Percentiles rank a stretch among this genome's conserved stretches.
Conservation (phyloP, 2,888 invertebrate species). For the Andrena flavipes region DNA sequence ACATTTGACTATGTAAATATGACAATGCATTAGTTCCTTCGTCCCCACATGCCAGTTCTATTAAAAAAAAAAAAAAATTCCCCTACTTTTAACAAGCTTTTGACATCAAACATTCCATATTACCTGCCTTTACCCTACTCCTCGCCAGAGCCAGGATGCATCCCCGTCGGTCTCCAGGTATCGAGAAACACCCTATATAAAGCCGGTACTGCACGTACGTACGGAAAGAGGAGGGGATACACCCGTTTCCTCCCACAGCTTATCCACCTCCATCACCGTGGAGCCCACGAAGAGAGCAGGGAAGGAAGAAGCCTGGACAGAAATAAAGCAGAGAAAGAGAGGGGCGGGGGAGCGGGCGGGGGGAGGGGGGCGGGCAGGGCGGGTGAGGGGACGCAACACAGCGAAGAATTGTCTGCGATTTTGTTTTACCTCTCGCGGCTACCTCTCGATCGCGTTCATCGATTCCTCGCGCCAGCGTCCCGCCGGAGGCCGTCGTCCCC, state of each 20-base stretch:
- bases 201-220: slow-evolving; percentile 53
- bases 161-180: slow-evolving; percentile 8
- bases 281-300: slow-evolving; percentile 68
- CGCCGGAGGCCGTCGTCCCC: slow-evolving; percentile 59
- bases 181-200: slow-evolving; percentile 51
- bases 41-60: no score
- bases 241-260: slow-evolving; percentile 73
- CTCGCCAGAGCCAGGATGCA: no score
- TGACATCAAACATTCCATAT: no score
- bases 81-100: no score
- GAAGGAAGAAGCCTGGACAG: slow-evolving; percentile 59
- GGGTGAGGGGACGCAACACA: slow-evolving; percentile 72
- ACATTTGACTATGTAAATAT: no score
- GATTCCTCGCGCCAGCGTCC: slow-evolving; percentile 80
- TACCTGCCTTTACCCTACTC: no score
- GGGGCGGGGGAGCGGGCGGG: slow-evolving; percentile 24
- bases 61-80: no score
- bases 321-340: slow-evolving; percentile 57
- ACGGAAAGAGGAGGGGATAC: slow-evolving; percentile 61
- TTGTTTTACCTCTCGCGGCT: slow-evolving; percentile 80
- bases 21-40: no score
- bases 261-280: slow-evolving; percentile 82
- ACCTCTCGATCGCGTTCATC: slow-evolving; percentile 82
- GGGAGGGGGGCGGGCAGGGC: no score
- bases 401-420: slow-evolving; percentile 83